Evolutionary conservation across 2,888 invertebrate genomes (phyloP), one percentile per base, ranked within the genome.

Genomic region (Dryomyza anilis): DNA sequence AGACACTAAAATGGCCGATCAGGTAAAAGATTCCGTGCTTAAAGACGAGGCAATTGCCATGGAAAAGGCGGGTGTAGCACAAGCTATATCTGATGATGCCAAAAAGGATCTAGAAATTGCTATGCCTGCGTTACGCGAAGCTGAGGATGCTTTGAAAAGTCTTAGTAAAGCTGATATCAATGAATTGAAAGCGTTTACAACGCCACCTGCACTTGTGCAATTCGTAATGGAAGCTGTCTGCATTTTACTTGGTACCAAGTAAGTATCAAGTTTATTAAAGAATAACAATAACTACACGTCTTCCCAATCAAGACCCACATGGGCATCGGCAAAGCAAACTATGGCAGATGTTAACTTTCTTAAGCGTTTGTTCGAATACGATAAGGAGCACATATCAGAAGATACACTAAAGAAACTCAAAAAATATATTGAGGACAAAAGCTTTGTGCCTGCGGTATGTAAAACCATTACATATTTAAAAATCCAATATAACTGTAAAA

Each of bases 171-270:
- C 89, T 39, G 96, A 96, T 77, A 94, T 96, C 62, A 92, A 94
- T 79, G 96, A 96, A 81, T 84, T 96, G 59, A 90, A 92, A 76
- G 94, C 93, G 0, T 95, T 95, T 78, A 90, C 91, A 71, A 94
- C 94, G 75, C 96, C 96, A 0, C 96, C 96, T 0, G 87, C 89
- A 19, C 84, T 96, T 8, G 95, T 96, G 6, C 89, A 89, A 68
- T 93, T 93, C 72, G 95, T 95, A 3, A 94, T 96, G 94, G 96
- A 96, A 82, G 91, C 95, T 8, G 92, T 96, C 10, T 94, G 94
- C 81, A 87, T 95, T 67, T 85, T 96, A 0, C 82, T 96, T 8
- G 91, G 90, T 3, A 87, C 88, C 65, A 95, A 95, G 94, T 94
- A 82, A 84, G n/a, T 25, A 2, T 12, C 2, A 3, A 16, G 39